Base-by-base conservation (phyloP, 2,113 vertebrate species). In the Rhinopomastus cyanomelas region DNA sequence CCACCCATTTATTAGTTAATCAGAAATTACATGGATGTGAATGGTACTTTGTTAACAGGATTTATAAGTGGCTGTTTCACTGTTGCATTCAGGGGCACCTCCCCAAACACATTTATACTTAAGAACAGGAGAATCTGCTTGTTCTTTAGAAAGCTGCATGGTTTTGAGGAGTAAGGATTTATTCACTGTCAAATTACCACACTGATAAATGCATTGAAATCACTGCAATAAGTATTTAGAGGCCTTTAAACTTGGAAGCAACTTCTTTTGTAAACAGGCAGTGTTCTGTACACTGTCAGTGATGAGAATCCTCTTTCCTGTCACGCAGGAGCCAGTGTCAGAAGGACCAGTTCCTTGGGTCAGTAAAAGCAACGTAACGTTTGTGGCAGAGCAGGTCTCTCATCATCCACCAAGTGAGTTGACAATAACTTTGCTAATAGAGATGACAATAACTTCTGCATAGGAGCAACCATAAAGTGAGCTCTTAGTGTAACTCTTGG, bases 361-460 rank as follows among this genome's bases (percentile, higher is more conserved):
- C 95, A 98, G 98, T 65, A 96, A 97, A 95, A 98, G 97, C 97
- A 98, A 97, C 36, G 98, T 99, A 69, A 98, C 98, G 8, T 99
- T 99, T 72, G 98, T 99, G 96, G 98, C 99, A 81, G 99, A 99
- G 97, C 99, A 99, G 97, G 99, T 99, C 95, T 99, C 99, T 94
- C 99, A 99, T 95, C 99, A 99, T 93, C 99, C 99, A 57, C 99
- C 99, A 91, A 99, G 99, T 99, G 97, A 98, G 99, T 98, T 46
- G 62, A 48, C 77, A 29, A 2, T 21, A 8, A 23, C 66, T 60
- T 67, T 30, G 29, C 60, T 73, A 36, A 56, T 5, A 34, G 60
- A 52, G 49, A 2, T 81, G 81, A 49, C n/a, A n/a, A n/a, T n/a
- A n/a, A n/a, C 22, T n/a, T 13, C 67, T 80, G 44, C 12, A 10